phyloP scores from a whole-genome alignment of 2,113 vertebrate species.

The Solenodon paradoxus region DNA sequence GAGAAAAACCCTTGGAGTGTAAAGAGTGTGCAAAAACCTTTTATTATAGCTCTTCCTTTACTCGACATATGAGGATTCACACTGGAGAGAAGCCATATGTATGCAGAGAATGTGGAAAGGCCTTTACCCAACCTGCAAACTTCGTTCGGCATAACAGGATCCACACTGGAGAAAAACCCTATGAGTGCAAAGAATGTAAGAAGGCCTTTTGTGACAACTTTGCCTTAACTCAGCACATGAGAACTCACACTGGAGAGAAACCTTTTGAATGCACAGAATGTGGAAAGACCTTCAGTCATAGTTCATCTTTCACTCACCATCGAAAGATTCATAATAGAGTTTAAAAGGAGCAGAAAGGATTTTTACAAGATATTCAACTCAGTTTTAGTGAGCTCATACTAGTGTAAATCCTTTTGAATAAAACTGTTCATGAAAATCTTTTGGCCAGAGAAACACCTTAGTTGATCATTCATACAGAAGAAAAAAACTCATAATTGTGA shows the following conservation, averaged over 20 bases:
- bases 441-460: background rate
- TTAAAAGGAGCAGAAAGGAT: background rate
- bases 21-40: conserved; percentile 58
- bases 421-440: background rate
- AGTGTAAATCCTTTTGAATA: conserved; percentile 4
- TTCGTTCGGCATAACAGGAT: conserved; percentile 79
- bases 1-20: conserved; percentile 51
- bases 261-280: conserved; percentile 55
- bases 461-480: background rate
- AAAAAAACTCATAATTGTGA: background rate
- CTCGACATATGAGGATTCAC: conserved; percentile 63
- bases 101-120: conserved; percentile 65
- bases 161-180: conserved; percentile 63
- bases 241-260: conserved; percentile 67
- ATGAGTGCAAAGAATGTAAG: conserved; percentile 51
- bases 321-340: conserved; percentile 30
- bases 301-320: conserved; percentile 58
- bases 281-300: conserved; percentile 54
- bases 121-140: conserved; percentile 62
- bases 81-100: conserved; percentile 66
- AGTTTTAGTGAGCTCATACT: background rate
- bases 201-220: conserved; percentile 66
- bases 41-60: conserved; percentile 57
- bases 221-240: conserved; percentile 65
- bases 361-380: background rate